Base-by-base conservation (phyloP, 1,140 invertebrate genomes). In the Cyphomyrmex costatus region DNA sequence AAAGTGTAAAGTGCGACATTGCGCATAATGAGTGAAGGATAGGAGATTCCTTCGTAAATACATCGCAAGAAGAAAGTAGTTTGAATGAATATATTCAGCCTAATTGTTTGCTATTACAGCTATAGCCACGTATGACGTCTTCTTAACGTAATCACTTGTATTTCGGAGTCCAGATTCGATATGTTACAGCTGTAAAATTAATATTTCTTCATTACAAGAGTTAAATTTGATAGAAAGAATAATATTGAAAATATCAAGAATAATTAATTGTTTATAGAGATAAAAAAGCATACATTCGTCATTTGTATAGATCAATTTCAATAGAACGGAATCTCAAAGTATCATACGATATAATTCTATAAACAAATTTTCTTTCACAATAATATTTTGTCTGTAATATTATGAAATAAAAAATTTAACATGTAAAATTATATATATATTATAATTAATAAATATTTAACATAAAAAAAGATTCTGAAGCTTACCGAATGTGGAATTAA, bases 71-170 rank as follows among this genome's bases (percentile, higher is more conserved):
- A 97, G 5, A 96, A 98, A 93, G 91, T 97, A 98, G 94, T 97
- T 98, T 30, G 94, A 95, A 77, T 96, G 95, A 16, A 98, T 97
- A 70, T 97, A 96, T 88, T 98, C 97, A 0, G 97, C 96, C 94
- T 97, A 98, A 1, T 98, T 98, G 94, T 98, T 98, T 10, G 97
- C 97, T 65, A 98, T 94, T 58, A 98, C 96, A 49, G 97, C 97
- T 90, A 98, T 95, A 19, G 97, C 95, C 19, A 98, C 92, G 92
- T 97, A 98, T 2, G 97, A 96, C 16, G 97, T 97, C 91, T 97
- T 97, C 76, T 97, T 96, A 0, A 95, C 95, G 73, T 96, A 96
- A 8, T 96, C 93, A 87, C 97, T 95, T 2, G 93, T 93, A 19
- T 96, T 96, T 84, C 96, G 94, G 24, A 98, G 90, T 7, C 96